Conservation (phyloP, 2,888 invertebrate species). For the Anaspis maculata region DNA sequence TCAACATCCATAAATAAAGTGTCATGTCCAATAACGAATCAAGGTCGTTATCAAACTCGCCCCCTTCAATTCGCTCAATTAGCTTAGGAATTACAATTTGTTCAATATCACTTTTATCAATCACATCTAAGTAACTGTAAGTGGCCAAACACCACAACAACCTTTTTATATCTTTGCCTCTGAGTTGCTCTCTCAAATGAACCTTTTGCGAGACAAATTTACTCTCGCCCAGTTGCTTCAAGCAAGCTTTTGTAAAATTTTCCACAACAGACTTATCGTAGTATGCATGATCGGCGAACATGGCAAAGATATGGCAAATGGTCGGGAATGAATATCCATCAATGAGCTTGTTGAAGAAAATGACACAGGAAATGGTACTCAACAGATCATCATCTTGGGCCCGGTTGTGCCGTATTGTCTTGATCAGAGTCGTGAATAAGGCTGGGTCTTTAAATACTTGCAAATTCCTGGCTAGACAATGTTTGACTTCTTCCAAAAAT, state of each 20-base stretch:
- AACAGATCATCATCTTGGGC: constrained; percentile 36
- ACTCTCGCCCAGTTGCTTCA: constrained; percentile 26
- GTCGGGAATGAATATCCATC: constrained; percentile 34
- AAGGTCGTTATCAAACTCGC: constrained; percentile 27
- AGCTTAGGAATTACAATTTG: constrained; percentile 31
- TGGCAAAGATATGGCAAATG: constrained; percentile 38
- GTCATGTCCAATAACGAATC: constrained; percentile 33
- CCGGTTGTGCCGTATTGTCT: constrained; percentile 38
- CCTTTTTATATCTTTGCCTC: constrained; percentile 42
- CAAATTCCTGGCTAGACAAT: constrained; percentile 34
- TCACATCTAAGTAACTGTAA: constrained; percentile 29
- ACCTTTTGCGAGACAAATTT: constrained; percentile 15
- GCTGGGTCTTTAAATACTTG: constrained; percentile 35
- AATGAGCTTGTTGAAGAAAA: constrained; percentile 36
- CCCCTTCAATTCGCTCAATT: constrained; percentile 21
- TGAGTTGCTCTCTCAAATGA: constrained; percentile 23
- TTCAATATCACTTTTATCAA: constrained; percentile 25
- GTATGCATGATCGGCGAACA: constrained; percentile 39
- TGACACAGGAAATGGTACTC: constrained; percentile 33
- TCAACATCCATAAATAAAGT: constrained; percentile 41
- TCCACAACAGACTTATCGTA: constrained; percentile 32
- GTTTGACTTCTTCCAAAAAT: constrained; percentile 30
- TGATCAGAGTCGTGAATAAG: constrained; percentile 39
- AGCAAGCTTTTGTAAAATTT: constrained; percentile 27
- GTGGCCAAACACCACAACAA: constrained; percentile 40